Evolutionary conservation across 2,888 invertebrate species (phyloP).

Genomic region (Imbricaverruca yamaguchii): DNA sequence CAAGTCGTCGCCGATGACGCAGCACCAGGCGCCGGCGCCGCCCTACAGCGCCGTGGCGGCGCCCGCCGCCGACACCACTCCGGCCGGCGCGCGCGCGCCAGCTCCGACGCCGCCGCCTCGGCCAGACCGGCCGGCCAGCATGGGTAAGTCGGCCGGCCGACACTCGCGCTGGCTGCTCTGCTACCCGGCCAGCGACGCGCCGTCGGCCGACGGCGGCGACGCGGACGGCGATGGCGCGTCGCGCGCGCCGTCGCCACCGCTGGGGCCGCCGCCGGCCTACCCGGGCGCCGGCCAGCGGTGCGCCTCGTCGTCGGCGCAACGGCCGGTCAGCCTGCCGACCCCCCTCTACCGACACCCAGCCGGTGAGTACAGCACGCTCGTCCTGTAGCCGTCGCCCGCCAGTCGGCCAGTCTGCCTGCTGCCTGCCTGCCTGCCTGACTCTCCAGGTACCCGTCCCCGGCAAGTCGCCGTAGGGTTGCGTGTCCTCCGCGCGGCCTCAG

Average conservation of each 20-base stretch:
- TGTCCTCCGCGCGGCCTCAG: too few relatives aligned
- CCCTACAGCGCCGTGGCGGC: not conserved
- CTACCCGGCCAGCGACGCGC: conserved; percentile 60
- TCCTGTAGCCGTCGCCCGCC: too few relatives aligned
- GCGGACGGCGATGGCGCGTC: conserved; percentile 47
- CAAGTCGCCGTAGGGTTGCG: too few relatives aligned
- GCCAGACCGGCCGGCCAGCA: not conserved
- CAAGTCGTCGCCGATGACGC: conserved; percentile 37
- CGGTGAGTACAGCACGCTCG: not conserved
- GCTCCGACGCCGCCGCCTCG: conserved; percentile 22
- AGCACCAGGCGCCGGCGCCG: conserved; percentile 11
- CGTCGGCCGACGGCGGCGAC: conserved; percentile 38
- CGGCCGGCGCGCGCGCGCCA: not conserved
- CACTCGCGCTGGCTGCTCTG: conserved; percentile 67
- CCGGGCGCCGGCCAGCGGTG: conserved; percentile 22
- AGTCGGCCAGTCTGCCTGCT: too few relatives aligned
- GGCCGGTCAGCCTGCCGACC: not conserved
- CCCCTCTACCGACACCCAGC: not conserved
- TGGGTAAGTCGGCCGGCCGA: conserved; percentile 52
- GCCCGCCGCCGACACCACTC: not conserved
- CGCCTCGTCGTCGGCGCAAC: not conserved
- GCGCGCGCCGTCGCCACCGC: conserved; percentile 35
- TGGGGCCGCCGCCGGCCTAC: conserved; percentile 23
- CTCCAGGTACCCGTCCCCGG: too few relatives aligned
- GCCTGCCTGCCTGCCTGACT: not conserved